These are phyloP conservation scores for Kryphioiulus occultus DNA, from an alignment of 2,888 invertebrate genomes.

Conservation along the genomic window DNA sequence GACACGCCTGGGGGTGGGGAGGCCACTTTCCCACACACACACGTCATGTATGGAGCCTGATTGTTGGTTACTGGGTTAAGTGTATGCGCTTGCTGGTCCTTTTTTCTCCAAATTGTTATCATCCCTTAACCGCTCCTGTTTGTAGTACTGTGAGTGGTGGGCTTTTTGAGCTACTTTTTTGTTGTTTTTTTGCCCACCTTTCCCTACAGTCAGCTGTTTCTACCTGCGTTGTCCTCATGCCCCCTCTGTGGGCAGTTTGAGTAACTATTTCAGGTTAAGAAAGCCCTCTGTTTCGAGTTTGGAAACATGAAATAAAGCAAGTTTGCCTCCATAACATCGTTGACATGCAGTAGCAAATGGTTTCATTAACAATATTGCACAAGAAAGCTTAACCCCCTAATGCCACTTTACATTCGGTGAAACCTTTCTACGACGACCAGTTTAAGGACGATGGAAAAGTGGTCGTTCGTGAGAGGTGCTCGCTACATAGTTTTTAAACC, in stretches of 20 bases:
- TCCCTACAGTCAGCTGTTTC: not conserved
- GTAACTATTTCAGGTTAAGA: not conserved
- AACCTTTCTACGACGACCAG: too few relatives aligned
- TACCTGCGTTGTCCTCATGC: not conserved
- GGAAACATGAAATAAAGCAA: too few relatives aligned
- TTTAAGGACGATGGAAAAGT: too few relatives aligned
- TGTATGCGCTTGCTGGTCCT: not conserved
- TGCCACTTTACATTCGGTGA: too few relatives aligned
- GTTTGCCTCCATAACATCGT: too few relatives aligned
- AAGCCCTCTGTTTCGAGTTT: not conserved
- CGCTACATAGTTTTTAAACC: too few relatives aligned
- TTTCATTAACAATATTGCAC: too few relatives aligned
- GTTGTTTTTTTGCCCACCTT: not conserved
- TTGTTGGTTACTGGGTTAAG: not conserved
- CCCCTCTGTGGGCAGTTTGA: not conserved
- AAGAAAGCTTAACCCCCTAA: too few relatives aligned
- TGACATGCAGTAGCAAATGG: not conserved
- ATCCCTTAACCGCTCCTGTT: not conserved
- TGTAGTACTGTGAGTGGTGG: not conserved
- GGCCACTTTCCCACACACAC: not conserved
- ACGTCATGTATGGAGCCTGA: not conserved
- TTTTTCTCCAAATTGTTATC: not conserved
- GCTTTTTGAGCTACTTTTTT: too few relatives aligned
- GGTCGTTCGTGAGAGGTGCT: too few relatives aligned
- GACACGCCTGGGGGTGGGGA: not conserved